Base-by-base conservation (phyloP, 2,797 vertebrate species). In the Austrolebias charrua region DNA sequence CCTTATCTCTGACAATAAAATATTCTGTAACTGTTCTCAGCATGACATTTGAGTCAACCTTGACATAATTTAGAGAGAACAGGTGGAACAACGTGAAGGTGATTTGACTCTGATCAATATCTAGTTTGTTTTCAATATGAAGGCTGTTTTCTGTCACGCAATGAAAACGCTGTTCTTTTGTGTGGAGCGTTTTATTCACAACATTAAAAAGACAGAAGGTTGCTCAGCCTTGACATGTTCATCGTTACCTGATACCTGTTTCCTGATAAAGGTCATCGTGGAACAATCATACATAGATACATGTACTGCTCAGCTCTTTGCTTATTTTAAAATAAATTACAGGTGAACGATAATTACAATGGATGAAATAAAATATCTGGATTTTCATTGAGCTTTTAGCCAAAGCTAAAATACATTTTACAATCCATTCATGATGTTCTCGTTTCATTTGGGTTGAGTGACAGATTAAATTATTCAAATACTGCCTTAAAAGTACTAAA, bases 151-250 rank as follows among this genome's bases (percentile, higher is more conserved):
- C 18, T 16, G 16, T 57, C 11, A 12, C 10, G 29, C 12, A 18
- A 13, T 10, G 18, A 46, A 19, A 20, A 8, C 10, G 5, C 10
- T 47, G 38, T 24, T 24, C 24, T 24, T 24, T 66, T 12, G 8
- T 55, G 40, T 64, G 31, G 50, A 2, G 11, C 4, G 50, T 48
- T 47, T 33, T 9, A 35, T 43, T 33, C n/a, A 10, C 33, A 13
- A 29, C 28, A 13, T 46, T 18, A 46, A n/a, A 55, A 56, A 42
- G 63, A 73, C 33, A 55, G 51, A 47, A 15, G 28, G 14, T 19
- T 53, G 12, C 20, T 58, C 61, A 66, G 78, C 81, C 82, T 85
- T 83, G 50, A 55, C 28, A 60, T 56, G 70, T 66, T 58, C 60
- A 56, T 57, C 14, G 63, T 15, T 59, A 45, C 61, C 60, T 53